Conservation (phyloP, 2,797 vertebrate species). For the Xenentodon cancila region DNA sequence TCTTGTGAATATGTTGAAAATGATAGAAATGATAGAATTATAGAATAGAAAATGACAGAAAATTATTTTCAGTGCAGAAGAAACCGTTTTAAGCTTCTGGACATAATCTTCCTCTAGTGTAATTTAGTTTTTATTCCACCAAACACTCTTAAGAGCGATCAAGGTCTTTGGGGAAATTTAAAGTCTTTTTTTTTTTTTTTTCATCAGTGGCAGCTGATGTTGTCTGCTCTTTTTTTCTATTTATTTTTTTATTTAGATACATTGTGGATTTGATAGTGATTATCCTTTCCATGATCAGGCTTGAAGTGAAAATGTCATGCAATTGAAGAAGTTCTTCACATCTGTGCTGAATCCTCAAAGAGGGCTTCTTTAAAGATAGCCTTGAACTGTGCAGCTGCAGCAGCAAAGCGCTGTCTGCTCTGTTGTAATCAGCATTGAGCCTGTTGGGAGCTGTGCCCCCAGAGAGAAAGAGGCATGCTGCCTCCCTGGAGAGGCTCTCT, state of each 20-base stretch:
- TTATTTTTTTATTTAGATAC: slow-evolving; percentile 13
- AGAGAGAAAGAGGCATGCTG: slow-evolving; percentile 55
- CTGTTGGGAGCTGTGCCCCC: slow-evolving; percentile 61
- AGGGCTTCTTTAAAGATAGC: slow-evolving; percentile 59
- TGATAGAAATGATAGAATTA: too few relatives aligned
- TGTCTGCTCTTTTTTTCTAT: slow-evolving; percentile 1
- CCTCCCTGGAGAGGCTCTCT: slow-evolving; percentile 59
- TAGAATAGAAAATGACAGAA: too few relatives aligned
- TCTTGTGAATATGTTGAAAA: slow-evolving; percentile 29
- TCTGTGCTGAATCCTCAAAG: slow-evolving; percentile 52
- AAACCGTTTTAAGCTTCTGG: slow-evolving; percentile 51
- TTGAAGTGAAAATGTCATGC: slow-evolving; percentile 56
- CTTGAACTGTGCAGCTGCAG: slow-evolving; percentile 62
- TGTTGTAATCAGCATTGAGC: slow-evolving; percentile 63
- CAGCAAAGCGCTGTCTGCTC: slow-evolving; percentile 57
- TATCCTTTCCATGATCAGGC: slow-evolving; percentile 45
- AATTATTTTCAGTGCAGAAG: slow-evolving; percentile 42
- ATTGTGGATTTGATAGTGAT: slow-evolving; percentile 42
- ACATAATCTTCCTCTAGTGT: slow-evolving; percentile 49
- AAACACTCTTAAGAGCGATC: slow-evolving; percentile 52
- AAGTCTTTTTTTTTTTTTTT: slow-evolving; percentile 22
- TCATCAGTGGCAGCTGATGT: slow-evolving; percentile 28
- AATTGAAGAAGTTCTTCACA: slow-evolving; percentile 61
- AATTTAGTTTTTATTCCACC: slow-evolving; percentile 57
- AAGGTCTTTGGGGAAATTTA: slow-evolving; percentile 52